Conservation (phyloP, 2,888 invertebrate genomes). For the Microdon myrmicae region DNA sequence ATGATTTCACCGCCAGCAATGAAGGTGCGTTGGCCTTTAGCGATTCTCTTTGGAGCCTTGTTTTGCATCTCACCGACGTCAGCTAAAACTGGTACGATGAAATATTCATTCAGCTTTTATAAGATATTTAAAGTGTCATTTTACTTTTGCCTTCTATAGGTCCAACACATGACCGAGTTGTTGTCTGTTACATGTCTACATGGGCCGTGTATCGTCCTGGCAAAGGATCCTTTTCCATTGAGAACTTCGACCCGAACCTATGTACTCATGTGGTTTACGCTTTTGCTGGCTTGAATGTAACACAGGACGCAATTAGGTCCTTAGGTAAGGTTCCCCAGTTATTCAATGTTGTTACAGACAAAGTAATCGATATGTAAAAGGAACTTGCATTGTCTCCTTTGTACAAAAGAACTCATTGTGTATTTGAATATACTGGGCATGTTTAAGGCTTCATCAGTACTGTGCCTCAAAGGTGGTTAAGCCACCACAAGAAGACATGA, state of each 20-base stretch:
- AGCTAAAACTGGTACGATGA: slow-evolving; percentile 43
- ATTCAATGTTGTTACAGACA: neutral
- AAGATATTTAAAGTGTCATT: neutral
- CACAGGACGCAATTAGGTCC: slow-evolving; percentile 75
- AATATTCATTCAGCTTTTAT: slow-evolving; percentile 14
- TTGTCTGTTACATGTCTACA: slow-evolving; percentile 83
- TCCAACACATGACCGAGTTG: slow-evolving; percentile 77
- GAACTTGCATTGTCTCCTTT: no score
- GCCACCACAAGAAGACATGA: no score
- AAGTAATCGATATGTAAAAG: slow-evolving; percentile 25
- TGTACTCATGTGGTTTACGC: slow-evolving; percentile 86
- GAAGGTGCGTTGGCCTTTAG: slow-evolving; percentile 37
- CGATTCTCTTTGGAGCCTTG: slow-evolving; percentile 36
- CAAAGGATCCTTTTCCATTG: slow-evolving; percentile 74
- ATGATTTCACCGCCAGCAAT: slow-evolving; percentile 39
- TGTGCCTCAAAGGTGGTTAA: no score
- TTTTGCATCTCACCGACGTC: slow-evolving; percentile 33
- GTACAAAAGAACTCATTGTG: no score
- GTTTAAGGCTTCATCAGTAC: no score
- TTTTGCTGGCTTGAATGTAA: slow-evolving; percentile 80
- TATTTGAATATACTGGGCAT: no score
- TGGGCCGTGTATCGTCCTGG: slow-evolving; percentile 82
- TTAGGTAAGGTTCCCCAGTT: slow-evolving; percentile 69
- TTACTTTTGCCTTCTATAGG: slow-evolving; percentile 64
- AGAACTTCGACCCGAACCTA: slow-evolving; percentile 76